Conservation (phyloP, 2,113 vertebrate species). For the Corydoras sp. region DNA sequence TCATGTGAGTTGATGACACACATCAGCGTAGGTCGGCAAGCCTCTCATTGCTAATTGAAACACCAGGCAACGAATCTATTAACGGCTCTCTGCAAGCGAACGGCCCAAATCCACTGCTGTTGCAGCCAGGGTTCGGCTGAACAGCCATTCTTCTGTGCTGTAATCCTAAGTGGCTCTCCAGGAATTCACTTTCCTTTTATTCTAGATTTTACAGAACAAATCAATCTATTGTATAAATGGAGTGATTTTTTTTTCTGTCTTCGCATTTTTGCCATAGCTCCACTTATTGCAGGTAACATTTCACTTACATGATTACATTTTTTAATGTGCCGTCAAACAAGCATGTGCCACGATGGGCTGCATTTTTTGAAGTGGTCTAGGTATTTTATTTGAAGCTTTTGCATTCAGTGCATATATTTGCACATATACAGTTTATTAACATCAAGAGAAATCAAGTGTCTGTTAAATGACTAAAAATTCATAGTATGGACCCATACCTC, state of each 20-base stretch:
- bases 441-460: not conserved
- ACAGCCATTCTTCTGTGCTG: constrained; percentile 50
- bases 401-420: not conserved
- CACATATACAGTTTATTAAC: constrained; percentile 5
- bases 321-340: constrained; percentile 32
- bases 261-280: constrained; percentile 48
- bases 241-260: constrained; percentile 55
- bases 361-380: constrained; percentile 14
- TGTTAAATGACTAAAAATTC: too few relatives aligned
- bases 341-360: not conserved
- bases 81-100: constrained; percentile 50
- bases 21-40: constrained; percentile 42
- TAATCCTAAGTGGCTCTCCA: constrained; percentile 51
- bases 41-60: constrained; percentile 60
- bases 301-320: constrained; percentile 47
- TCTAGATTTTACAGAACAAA: constrained; percentile 51
- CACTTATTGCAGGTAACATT: constrained; percentile 39
- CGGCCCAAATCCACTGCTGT: constrained; percentile 48
- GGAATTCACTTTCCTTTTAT: constrained; percentile 57
- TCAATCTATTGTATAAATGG: constrained; percentile 2
- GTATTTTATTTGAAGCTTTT: constrained; percentile 1
- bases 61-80: constrained; percentile 53
- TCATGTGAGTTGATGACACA: constrained; percentile 27
- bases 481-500: too few relatives aligned
- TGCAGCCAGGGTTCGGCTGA: constrained; percentile 49